Evolutionary conservation across 2,797 vertebrate species (phyloP).

Genomic region (Alectoris magna): DNA sequence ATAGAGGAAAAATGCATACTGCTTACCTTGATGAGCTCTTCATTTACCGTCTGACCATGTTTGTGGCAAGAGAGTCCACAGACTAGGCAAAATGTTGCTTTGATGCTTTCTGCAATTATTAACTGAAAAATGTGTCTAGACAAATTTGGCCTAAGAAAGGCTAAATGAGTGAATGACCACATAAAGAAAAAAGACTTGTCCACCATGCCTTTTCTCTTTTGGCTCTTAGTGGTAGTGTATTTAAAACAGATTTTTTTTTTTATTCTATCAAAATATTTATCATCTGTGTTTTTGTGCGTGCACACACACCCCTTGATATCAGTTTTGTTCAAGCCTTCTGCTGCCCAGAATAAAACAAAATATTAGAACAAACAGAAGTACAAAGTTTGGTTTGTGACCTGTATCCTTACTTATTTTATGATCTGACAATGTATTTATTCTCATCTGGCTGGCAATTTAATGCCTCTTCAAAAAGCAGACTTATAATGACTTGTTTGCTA

Average conservation of each 20-base stretch:
- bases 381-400: not conserved
- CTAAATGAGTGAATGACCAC: not conserved
- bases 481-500: not conserved
- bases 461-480: not conserved
- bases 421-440: not conserved
- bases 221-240: not conserved
- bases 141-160: not conserved
- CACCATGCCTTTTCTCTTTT: not conserved
- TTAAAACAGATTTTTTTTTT: not conserved
- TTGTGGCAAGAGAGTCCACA: not conserved
- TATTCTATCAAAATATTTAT: not conserved
- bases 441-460: not conserved
- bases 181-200: not conserved
- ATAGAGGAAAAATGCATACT: not conserved
- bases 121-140: too few relatives aligned
- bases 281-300: fast-evolving
- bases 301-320: not conserved
- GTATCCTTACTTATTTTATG: not conserved
- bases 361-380: not conserved
- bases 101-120: not conserved
- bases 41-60: not conserved
- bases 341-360: not conserved
- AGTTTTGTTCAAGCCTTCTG: not conserved
- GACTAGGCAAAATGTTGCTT: not conserved
- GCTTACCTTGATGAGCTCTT: not conserved